Conservation (phyloP, 2,113 vertebrate species). For the Sisor rabdophorus region DNA sequence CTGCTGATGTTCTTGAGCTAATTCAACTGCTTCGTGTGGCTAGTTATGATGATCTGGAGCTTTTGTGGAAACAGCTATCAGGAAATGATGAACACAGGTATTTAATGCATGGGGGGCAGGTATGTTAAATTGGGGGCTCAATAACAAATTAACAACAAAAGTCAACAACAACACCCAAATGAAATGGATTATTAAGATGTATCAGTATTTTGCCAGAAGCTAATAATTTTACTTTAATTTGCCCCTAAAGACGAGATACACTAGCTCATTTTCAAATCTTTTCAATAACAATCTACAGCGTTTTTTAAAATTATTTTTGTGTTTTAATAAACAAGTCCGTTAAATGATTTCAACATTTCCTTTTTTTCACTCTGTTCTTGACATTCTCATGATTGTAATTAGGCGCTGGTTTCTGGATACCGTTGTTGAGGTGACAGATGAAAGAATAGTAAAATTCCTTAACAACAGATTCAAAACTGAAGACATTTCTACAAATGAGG, state of each 20-base stretch:
- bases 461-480: conserved; percentile 62
- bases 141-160: not conserved
- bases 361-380: conserved; percentile 9
- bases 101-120: not conserved
- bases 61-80: conserved; percentile 65
- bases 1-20: conserved; percentile 66
- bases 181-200: not conserved
- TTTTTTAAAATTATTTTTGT: too few species aligned
- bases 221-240: not conserved
- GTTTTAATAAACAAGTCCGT: too few species aligned
- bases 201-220: not conserved
- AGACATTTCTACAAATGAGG: conserved; percentile 63
- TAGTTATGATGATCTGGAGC: conserved; percentile 58
- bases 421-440: conserved; percentile 62
- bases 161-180: not conserved
- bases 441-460: conserved; percentile 71
- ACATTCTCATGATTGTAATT: conserved; percentile 8
- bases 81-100: conserved; percentile 63
- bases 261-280: not conserved
- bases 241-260: not conserved
- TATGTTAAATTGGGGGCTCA: not conserved
- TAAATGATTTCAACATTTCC: not conserved
- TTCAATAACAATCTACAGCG: too few species aligned
- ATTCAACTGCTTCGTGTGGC: conserved; percentile 66
- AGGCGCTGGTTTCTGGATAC: conserved; percentile 75